Evolutionary conservation across 2,888 invertebrate species (phyloP), one percentile per base, ranked within the genome.

Genomic region (Himalopsyche kuldschensis): DNA sequence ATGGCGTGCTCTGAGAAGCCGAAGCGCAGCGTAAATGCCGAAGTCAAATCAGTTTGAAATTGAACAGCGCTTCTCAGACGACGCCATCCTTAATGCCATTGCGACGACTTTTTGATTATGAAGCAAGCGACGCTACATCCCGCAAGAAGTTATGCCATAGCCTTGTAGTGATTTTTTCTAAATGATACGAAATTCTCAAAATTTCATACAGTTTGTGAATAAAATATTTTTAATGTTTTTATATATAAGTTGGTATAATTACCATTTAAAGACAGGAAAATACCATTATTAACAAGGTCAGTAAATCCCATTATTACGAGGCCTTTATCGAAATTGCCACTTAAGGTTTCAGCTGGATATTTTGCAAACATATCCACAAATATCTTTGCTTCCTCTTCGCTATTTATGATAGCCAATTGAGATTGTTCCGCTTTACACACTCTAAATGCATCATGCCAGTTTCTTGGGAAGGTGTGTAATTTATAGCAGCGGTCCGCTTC

Each of bases 371-470:
- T n/a, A 11, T 81, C 82, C 15, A 69, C 41, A 17, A 83, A 31
- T 17, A 75, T 47, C 27, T 82, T 78, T 6, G 84, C 84, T 24
- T 84, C 84, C 4, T 31, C n/a, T 17, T 69, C 84, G 20, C 82
- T 84, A 75, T 84, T 84, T 0, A 84, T 30, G 6, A 82, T 79
- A 20, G 55, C 82, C 46, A 84, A 48, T 11, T 46, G 10, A 10
- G 84, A 75, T 55, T 55, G 30, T 27, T 84, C 84, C 5, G 79
- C 48, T 32, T 35, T 46, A 20, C 84, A 84, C 30, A 31, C 79
- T 31, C 75, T 82, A 47, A 76, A 82, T 2, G 85, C 85, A 6
- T 85, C 83, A 27, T 81, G n/a, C 85, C 85, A 85, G 15, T 5
- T 84, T 32, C 48, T 79, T 10, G 85, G 83, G 31, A 24, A n/a